phyloP scores from a whole-genome alignment of 2,797 vertebrate species.

The Discoglossus pictus region DNA sequence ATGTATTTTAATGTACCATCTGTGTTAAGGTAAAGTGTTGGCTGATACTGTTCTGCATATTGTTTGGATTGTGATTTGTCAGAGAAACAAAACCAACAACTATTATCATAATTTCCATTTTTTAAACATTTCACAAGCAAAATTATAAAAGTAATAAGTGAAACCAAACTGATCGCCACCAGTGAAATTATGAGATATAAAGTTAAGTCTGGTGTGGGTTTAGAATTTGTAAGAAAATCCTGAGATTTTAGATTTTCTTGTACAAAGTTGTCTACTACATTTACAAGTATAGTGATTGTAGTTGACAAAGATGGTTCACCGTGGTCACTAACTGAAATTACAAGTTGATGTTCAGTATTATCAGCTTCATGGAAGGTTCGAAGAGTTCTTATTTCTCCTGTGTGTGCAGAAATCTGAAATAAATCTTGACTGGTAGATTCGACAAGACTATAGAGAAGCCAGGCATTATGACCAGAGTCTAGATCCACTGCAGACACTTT shows the following conservation, averaged over 20 bases:
- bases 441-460: conserved; percentile 58
- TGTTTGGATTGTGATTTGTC: conserved; percentile 63
- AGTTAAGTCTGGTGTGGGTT: conserved; percentile 76
- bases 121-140: conserved; percentile 82
- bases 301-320: conserved; percentile 57
- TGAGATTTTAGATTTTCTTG: conserved; percentile 61
- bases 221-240: conserved; percentile 71
- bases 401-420: conserved; percentile 55
- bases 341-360: conserved; percentile 49
- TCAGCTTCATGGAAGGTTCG: conserved; percentile 58
- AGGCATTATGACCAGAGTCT: conserved; percentile 66
- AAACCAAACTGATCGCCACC: conserved; percentile 82
- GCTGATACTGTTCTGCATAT: conserved; percentile 83
- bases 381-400: conserved; percentile 62
- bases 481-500: conserved; percentile 86
- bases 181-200: conserved; percentile 91
- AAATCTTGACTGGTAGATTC: conserved; percentile 46
- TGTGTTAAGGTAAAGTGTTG: conserved; percentile 87
- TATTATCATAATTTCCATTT: conserved; percentile 59
- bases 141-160: conserved; percentile 81
- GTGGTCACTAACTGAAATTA: conserved; percentile 54
- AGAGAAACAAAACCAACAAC: conserved; percentile 44
- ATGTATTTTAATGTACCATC: conserved; percentile 95
- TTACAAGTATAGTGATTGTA: conserved; percentile 55
- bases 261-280: conserved; percentile 52